Evolutionary conservation across 2,888 invertebrate species (phyloP), one percentile per base, ranked within the genome.

Genomic region (Acronicta leporina): DNA sequence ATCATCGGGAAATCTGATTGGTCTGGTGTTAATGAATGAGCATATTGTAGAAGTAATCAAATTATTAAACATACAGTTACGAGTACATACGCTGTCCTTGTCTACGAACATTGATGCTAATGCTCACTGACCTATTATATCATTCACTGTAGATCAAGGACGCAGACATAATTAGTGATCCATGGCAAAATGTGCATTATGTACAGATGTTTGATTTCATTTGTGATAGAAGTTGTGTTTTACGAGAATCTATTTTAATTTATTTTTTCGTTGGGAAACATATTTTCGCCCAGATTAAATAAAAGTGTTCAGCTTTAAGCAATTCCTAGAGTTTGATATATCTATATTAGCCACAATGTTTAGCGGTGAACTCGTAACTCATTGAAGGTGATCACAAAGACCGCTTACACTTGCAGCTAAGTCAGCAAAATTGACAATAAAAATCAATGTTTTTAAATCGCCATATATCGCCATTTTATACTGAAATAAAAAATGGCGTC

Each of bases 111-210:
- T 46, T 58, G 66, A 63, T 63, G 65, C 67, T 75, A 64, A 72
- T 76, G 76, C 76, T 62, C 43, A 57, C 54, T 73, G 74, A 68
- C 74, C 79, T 62, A 74, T 79, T 75, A 79, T 78, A 62, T 77
- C 77, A 75, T 77, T 71, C 73, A 80, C 77, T 80, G 75, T 80
- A 64, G 75, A 81, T 76, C 84, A 84, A 84, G 84, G 84, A 75
- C 82, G 75, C 51, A 67, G 56, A 48, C 66, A 66, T 80, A 77
- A 83, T 83, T 81, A 83, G 73, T 81, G 75, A 72, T 69, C 77
- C 57, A 76, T 75, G 57, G 69, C 68, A 68, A 76, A 73, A 75
- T 74, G 63, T 61, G 53, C 54, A 57, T 30, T 59, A 57, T 52
- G 30, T 40, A 72, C 64, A 63, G 63, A 68, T 45, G 45, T 60